Evolutionary conservation across 2,113 vertebrate species (phyloP), one percentile per base, ranked within the genome.

Genomic region (Mungos mungo): DNA sequence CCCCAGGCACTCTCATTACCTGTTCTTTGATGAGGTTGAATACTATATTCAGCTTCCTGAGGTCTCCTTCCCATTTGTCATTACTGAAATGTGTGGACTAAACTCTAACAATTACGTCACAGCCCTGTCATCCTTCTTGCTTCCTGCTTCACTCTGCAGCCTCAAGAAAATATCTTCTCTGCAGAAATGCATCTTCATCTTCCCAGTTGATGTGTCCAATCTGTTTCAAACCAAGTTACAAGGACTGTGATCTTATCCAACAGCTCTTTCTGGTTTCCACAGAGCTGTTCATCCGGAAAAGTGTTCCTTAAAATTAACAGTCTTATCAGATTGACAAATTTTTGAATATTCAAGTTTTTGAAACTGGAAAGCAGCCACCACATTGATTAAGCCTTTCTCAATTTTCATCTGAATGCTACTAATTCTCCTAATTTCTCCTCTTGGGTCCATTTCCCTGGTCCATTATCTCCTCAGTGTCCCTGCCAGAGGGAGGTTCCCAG

Each of bases 371-470:
- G 2, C 14, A 57, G 7, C 4, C 4, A 25, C 5, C 71, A 2
- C 5, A 4, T 50, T 74, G 25, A 7, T 27, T 33, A 54, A 79
- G 23, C 0, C 23, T n/a, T 35, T 79, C 35, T 85, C 13, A 5
- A 7, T 72, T 90, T 83, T 80, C 19, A 27, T 50, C 14, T 66
- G 18, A 84, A 76, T 29, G 50, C 54, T 29, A 41, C 18, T 35
- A 68, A 18, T 45, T 89, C 18, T 79, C 29, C 29, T 65, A 31
- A n/a, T 27, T 31, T 52, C 19, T 69, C 45, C 6, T 88, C 41
- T 52, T 7, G 2, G 5, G 3, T 74, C 7, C 33, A 12, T 5
- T 38, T 54, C 80, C 21, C 1, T 60, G 2, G 1, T 35, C 3
- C 25, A 35, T 68, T 94, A 69, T 76, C 8, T 83, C 14, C 15